Base-by-base conservation (phyloP, 92 coral and sea anemone species). In the Epizoanthus scotinus region DNA sequence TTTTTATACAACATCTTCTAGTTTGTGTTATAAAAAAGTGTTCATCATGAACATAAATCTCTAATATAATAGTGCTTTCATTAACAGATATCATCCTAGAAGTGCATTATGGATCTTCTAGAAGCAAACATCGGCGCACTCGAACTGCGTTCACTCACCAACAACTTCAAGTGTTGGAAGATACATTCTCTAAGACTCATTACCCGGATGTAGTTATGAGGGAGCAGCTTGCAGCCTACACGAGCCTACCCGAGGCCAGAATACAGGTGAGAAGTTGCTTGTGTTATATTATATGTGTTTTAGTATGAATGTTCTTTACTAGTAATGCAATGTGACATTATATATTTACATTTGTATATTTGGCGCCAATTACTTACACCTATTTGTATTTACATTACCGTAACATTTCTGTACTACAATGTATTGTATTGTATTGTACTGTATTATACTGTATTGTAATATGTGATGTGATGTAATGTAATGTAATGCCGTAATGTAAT, bases 141-240 rank as follows among this genome's bases (percentile, higher is more conserved):
- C 88, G 99, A 67, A 95, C 99, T 73, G 96, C 99, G 47, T 95
- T 95, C 54, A 91, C 99, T 5, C 91, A 91, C 61, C 98, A 95
- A 71, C 99, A 95, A 77, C 89, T 95, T 25, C 92, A 88, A 86
- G 87, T 94, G 74, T 78, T 95, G 49, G 99, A 95, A 78, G 88
- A 90, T 69, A 91, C 99, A 34, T 95, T 95, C 81, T 75, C 93
- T 63, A 95, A 95, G 84, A 95, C 99, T 42, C 99, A 95, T 70
- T 95, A 95, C 89, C 99, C 99, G 28, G 99, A 95, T 87, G 92
- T 95, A 22, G 91, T 91, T 49, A 93, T 95, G 99, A 87, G 99
- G 73, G 99, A 95, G 78, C 99, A 95, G 69, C 92, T 95, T 9
- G 98, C 99, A 15, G 90, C 91, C 27, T 93, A 86, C 69, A 95